These are phyloP conservation scores for Drosophila villosipedis DNA, from an alignment of 2,888 invertebrate species.

Conservation along the genomic window DNA sequence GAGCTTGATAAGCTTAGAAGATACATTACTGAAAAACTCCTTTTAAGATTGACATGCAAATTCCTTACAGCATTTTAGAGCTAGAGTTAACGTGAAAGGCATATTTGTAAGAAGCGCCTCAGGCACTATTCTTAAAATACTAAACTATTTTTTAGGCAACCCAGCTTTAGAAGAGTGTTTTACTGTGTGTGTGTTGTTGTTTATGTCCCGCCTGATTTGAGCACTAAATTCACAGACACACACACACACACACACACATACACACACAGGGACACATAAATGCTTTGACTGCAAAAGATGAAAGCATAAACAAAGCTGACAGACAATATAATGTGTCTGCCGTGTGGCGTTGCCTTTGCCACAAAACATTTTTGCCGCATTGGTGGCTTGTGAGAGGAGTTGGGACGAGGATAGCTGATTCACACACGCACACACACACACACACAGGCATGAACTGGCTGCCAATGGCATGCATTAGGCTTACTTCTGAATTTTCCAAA, in stretches of 20 bases:
- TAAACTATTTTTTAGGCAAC: not conserved
- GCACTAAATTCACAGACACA: not conserved
- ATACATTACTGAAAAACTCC: not conserved
- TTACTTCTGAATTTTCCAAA: conserved; percentile 48
- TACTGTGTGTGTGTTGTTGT: not conserved
- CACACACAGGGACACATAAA: not conserved
- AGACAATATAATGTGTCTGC: conserved; percentile 31
- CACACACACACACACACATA: not conserved
- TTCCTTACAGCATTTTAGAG: not conserved
- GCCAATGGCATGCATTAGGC: conserved; percentile 53
- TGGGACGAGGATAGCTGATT: not conserved
- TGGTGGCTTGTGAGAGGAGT: not conserved
- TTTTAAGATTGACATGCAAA: not conserved
- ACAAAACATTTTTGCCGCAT: conserved; percentile 20
- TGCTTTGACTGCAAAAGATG: not conserved
- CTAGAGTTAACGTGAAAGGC: not conserved
- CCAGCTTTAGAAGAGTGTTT: not conserved
- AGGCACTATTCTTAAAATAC: not conserved
- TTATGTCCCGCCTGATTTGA: not conserved
- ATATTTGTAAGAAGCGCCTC: not conserved
- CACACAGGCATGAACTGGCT: conserved; percentile 5
- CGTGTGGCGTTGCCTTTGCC: conserved; percentile 5
- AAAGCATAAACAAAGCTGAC: conserved; percentile 15
- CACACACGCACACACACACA: not conserved
- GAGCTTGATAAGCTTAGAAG: not conserved